Percentiles rank a stretch among this genome's conserved stretches.
These are phyloP conservation scores for Ditylenchus dipsaci DNA, from an alignment of 1,140 invertebrate genomes.

Conservation along the genomic window DNA sequence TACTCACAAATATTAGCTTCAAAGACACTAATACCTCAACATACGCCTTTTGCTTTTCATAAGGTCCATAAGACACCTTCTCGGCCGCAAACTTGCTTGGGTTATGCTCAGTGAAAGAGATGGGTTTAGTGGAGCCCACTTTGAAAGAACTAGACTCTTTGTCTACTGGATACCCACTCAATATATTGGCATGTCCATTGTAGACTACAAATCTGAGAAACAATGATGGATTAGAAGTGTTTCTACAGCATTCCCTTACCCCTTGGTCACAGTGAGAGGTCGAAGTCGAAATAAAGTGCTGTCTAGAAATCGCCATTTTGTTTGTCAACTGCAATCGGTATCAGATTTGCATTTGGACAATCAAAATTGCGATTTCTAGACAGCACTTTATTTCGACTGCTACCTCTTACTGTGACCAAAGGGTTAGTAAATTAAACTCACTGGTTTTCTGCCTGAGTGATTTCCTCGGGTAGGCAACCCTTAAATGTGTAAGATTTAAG, in stretches of 20 bases:
- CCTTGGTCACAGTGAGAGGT: no score
- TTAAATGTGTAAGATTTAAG: no score
- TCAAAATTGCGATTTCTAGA: no score
- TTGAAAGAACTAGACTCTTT: conserved; percentile 44
- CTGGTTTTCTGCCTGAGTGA: conserved; percentile 51
- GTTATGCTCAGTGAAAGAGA: conserved; percentile 41
- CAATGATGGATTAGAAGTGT: no score
- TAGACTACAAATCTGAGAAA: conserved; percentile 49
- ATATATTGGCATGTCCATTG: conserved; percentile 41
- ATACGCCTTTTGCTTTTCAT: conserved; percentile 42
- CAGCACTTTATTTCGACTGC: no score
- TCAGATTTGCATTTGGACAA: no score
- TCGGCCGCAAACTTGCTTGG: conserved; percentile 43
- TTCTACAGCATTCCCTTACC: no score
- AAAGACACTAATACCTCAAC: conserved; percentile 18
- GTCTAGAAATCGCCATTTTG: no score
- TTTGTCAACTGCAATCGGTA: no score
- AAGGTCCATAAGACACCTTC: conserved; percentile 51
- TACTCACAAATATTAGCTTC: no score
- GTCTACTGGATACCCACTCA: conserved; percentile 36
- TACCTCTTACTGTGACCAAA: no score
- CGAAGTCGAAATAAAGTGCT: no score
- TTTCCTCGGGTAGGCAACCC: conserved; percentile 44
- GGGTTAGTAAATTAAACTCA: conserved; percentile 32
- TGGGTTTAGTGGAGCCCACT: conserved; percentile 37